A percentile compares a stretch with the other conserved stretches of the same genome.
Evolutionary conservation across 2,888 invertebrate genomes (phyloP).

Genomic region (Spilarctia lutea): DNA sequence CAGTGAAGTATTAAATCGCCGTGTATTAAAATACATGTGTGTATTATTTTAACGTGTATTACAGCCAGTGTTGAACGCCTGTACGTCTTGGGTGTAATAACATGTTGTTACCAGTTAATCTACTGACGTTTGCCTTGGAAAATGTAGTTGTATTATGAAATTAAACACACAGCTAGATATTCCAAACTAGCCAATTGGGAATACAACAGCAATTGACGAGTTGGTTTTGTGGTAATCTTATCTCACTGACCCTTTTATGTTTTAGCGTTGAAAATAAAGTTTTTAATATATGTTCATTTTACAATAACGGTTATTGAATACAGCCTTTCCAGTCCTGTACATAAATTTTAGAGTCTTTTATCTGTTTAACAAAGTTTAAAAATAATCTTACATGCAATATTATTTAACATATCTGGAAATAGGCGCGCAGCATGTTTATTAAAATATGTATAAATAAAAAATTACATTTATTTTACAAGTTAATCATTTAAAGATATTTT

Average conservation of each 20-base stretch:
- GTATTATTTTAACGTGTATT: background rate
- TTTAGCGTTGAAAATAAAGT: too few relatives aligned
- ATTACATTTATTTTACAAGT: too few relatives aligned
- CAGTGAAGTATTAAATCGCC: background rate
- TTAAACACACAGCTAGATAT: background rate
- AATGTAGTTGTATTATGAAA: slow-evolving; percentile 1
- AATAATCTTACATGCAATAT: too few relatives aligned
- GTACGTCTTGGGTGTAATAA: slow-evolving; percentile 40
- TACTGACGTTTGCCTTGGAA: slow-evolving; percentile 14
- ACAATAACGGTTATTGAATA: background rate
- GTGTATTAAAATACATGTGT: too few relatives aligned
- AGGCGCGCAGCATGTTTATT: too few relatives aligned
- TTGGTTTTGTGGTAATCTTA: background rate
- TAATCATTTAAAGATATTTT: too few relatives aligned
- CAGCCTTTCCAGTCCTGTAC: background rate
- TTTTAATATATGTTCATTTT: background rate
- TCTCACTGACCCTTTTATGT: background rate
- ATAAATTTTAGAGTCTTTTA: background rate
- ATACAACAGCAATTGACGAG: background rate
- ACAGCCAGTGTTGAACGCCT: background rate
- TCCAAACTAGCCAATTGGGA: background rate
- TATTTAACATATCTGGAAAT: too few relatives aligned
- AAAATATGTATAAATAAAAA: too few relatives aligned
- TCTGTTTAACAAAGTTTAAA: too few relatives aligned
- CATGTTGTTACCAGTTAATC: slow-evolving; percentile 34